Conservation (phyloP, 2,113 vertebrate species). For the Tetrao urogallus region DNA sequence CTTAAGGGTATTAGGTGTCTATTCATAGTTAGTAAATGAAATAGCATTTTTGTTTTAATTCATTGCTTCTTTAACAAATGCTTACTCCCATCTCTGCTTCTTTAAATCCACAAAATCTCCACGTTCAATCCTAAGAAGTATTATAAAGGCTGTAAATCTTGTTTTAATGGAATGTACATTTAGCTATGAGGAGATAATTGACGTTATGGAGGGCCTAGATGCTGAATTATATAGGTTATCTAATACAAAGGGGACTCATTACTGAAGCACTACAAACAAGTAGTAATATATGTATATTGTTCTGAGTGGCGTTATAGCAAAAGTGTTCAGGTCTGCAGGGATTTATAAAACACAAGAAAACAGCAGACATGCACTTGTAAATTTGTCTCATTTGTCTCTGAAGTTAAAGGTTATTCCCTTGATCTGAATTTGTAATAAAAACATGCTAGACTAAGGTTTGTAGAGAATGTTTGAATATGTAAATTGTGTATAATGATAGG, state of each 20-base stretch:
- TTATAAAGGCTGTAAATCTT: constrained; percentile 78
- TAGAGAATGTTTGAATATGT: constrained; percentile 84
- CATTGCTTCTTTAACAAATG: constrained; percentile 65
- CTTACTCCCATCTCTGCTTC: constrained; percentile 58
- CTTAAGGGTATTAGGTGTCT: constrained; percentile 60
- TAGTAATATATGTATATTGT: constrained; percentile 86
- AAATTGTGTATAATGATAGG: constrained; percentile 84
- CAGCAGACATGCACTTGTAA: constrained; percentile 88
- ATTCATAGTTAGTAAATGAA: constrained; percentile 64
- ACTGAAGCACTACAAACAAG: constrained; percentile 82
- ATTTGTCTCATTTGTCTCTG: constrained; percentile 89
- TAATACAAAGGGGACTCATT: constrained; percentile 88
- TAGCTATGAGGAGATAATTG: constrained; percentile 83
- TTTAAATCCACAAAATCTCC: constrained; percentile 77
- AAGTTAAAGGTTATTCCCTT: constrained; percentile 91
- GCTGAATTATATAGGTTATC: constrained; percentile 82
- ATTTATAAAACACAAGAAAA: constrained; percentile 85
- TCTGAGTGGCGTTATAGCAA: constrained; percentile 82
- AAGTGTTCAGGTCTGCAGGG: constrained; percentile 81
- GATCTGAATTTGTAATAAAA: constrained; percentile 89
- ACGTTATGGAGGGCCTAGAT: constrained; percentile 77
- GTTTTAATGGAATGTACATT: constrained; percentile 83
- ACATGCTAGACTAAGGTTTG: constrained; percentile 83
- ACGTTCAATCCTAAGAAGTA: constrained; percentile 74
- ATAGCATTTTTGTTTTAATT: constrained; percentile 62